Conservation (phyloP, 2,888 invertebrate genomes). For the Lithophane leautieri region DNA sequence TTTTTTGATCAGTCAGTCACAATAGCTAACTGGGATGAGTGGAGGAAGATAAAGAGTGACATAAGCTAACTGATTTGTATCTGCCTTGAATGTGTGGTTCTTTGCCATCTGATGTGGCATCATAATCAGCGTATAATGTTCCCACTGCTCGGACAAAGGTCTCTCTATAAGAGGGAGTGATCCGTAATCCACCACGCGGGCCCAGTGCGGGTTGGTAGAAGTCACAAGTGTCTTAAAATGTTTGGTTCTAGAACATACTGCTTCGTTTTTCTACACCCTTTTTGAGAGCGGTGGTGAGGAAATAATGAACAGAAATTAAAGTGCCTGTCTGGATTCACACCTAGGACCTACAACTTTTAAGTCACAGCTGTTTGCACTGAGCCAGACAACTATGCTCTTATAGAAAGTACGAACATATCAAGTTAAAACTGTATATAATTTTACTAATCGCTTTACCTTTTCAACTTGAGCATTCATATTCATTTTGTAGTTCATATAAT, state of each 20-base stretch:
- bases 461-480: slow-evolving; percentile 38
- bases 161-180: neutral
- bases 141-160: too few relatives aligned
- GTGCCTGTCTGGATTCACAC: too few relatives aligned
- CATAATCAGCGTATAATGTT: neutral
- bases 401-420: neutral
- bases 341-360: neutral
- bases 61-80: neutral
- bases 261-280: neutral
- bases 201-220: neutral
- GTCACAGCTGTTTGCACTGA: too few relatives aligned
- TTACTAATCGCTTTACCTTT: slow-evolving; percentile 35
- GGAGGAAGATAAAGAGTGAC: neutral
- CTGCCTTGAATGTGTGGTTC: too few relatives aligned
- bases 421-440: neutral
- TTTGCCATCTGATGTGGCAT: too few relatives aligned
- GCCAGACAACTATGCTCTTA: neutral
- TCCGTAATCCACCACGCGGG: too few relatives aligned
- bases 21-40: neutral
- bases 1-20: neutral
- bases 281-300: neutral
- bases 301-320: neutral
- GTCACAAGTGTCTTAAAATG: neutral
- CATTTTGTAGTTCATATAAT: slow-evolving; percentile 62
- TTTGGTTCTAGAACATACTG: neutral